Base-by-base conservation (phyloP, 2,888 invertebrate genomes). In the Ariolimax columbianus region DNA sequence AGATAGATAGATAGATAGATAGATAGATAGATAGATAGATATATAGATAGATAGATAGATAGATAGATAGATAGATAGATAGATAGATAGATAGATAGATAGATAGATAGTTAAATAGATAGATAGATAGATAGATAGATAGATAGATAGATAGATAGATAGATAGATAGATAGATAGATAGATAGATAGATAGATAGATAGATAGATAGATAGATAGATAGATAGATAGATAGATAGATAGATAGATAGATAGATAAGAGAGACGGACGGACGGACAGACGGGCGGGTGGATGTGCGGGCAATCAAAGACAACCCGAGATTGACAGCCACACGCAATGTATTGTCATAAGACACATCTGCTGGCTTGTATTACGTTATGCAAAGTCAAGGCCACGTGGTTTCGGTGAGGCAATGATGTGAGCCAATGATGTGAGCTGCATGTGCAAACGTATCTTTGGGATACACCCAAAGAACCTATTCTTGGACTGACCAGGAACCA, bases 271-370 rank as follows among this genome's bases (percentile, higher is more conserved):
- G n/a, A n/a, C n/a, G n/a, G n/a, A n/a, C n/a, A n/a, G n/a, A n/a
- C n/a, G n/a, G n/a, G 14, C 3, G 14, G 2, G 14, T 3, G 36
- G 23, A n/a, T n/a, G n/a, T n/a, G n/a, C n/a, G n/a, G n/a, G n/a
- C n/a, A n/a, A n/a, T n/a, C n/a, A n/a, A n/a, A n/a, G n/a, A n/a
- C n/a, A 17, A 70, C n/a, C 23, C 38, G 36, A 17, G 9, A 14
- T 38, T 30, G 43, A 40, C 72, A 72, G 38, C 14, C 73, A 43
- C 40, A 9, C 14, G 47, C 43, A 73, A 30, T 26, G 3, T 14
- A 43, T n/a, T 36, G 73, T 73, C 73, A 73, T 6, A 73, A 43
- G n/a, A n/a, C 14, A n/a, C n/a, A 73, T 73, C 73, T 43, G 3
- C 73, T 14, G 43, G 17, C 47, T 14, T 9, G 11, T 17, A n/a